A percentile compares a stretch with the other conserved stretches of the same genome.
Conservation (phyloP, 2,797 vertebrate genomes). For the Typhlichthys subterraneus region DNA sequence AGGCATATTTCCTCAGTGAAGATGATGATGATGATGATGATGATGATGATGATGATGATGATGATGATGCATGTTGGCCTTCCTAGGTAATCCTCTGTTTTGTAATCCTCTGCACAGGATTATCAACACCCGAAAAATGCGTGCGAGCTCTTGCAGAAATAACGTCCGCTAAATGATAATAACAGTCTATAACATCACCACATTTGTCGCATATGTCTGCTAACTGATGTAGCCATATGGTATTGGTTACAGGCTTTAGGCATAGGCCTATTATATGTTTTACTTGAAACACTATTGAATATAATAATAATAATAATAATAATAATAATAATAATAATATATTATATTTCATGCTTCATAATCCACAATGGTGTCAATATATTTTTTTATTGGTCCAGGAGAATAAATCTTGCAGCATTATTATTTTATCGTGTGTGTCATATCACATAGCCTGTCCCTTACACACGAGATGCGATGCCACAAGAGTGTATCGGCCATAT, state of each 20-base stretch:
- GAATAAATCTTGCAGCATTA: constrained; percentile 34
- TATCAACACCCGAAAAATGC: constrained; percentile 3
- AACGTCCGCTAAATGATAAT: not conserved
- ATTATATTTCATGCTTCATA: not conserved
- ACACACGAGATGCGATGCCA: constrained; percentile 39
- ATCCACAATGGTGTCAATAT: constrained; percentile 1
- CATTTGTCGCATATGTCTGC: too few relatives aligned
- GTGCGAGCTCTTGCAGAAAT: constrained; percentile 6
- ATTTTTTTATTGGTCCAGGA: constrained; percentile 9
- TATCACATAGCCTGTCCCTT: constrained; percentile 55
- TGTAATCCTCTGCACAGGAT: constrained; percentile 39
- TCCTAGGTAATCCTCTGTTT: constrained; percentile 31
- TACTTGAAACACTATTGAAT: too few relatives aligned
- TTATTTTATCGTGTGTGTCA: constrained; percentile 51
- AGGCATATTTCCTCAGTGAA: constrained; percentile 5
- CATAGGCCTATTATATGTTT: too few relatives aligned
- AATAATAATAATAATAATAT: constrained; percentile 4
- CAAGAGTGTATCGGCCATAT: constrained; percentile 43
- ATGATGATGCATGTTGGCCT: constrained; percentile 21
- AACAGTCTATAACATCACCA: too few relatives aligned
- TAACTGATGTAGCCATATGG: too few relatives aligned
- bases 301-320: not conserved
- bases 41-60: constrained; percentile 1
- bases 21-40: not conserved
- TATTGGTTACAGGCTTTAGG: too few relatives aligned